Conservation (phyloP, 2,888 invertebrate genomes). For the Erpobdella octoculata region DNA sequence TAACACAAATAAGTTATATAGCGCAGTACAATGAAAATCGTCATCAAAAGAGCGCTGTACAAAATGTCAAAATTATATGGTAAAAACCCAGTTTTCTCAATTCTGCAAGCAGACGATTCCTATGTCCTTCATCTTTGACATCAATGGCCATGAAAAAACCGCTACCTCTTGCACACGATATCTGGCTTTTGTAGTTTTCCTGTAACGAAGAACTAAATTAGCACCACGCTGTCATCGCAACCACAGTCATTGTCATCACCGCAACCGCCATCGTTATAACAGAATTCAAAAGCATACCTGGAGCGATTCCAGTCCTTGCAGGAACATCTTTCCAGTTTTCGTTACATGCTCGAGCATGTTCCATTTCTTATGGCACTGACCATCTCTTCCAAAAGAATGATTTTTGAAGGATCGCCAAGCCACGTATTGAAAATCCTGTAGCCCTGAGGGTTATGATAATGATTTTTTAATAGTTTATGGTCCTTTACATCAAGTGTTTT, state of each 20-base stretch:
- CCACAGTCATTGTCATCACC: neutral
- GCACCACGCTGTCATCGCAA: neutral
- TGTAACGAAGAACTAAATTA: too few species aligned
- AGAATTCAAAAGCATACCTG: slow-evolving; percentile 54
- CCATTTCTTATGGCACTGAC: slow-evolving; percentile 73
- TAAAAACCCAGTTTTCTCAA: slow-evolving; percentile 65
- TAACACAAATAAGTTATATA: neutral
- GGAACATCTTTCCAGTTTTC: slow-evolving; percentile 60
- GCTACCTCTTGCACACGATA: slow-evolving; percentile 74
- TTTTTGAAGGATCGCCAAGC: slow-evolving; percentile 95
- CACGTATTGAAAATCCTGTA: slow-evolving; percentile 95
- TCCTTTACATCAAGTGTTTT: too few species aligned
- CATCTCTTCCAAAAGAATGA: slow-evolving; percentile 74
- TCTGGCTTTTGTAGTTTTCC: slow-evolving; percentile 63
- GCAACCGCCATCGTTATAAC: slow-evolving; percentile 51
- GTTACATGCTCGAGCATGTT: slow-evolving; percentile 68
- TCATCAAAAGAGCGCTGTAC: neutral
- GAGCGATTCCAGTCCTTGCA: slow-evolving; percentile 53
- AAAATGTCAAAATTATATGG: neutral
- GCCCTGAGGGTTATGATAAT: slow-evolving; percentile 65
- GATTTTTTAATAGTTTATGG: slow-evolving; percentile 84
- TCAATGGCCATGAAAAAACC: slow-evolving; percentile 81
- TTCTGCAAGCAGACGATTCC: slow-evolving; percentile 66
- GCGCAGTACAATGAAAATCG: neutral
- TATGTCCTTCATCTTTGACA: slow-evolving; percentile 58